Conservation (phyloP, 2,113 vertebrate species). For the Nothoprocta pentlandii region DNA sequence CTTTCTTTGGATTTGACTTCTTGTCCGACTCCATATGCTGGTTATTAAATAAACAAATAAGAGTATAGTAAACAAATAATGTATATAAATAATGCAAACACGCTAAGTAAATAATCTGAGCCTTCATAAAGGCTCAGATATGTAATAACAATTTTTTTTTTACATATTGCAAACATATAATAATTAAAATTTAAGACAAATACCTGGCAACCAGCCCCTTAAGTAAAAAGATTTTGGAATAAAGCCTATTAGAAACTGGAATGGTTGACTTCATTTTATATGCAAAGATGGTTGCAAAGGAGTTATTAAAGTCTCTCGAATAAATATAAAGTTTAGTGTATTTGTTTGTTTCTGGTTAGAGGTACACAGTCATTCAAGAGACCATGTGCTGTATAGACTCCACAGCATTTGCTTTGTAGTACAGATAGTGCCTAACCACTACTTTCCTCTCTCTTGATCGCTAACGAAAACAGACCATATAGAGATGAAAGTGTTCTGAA, state of each 20-base stretch:
- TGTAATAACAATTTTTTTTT: neutral
- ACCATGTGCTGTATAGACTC: slow-evolving; percentile 63
- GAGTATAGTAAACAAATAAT: slow-evolving; percentile 29
- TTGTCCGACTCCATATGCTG: slow-evolving; percentile 42
- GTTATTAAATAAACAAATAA: slow-evolving; percentile 50
- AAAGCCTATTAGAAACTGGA: neutral
- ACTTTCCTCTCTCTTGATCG: slow-evolving; percentile 74
- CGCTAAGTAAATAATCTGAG: slow-evolving; percentile 3
- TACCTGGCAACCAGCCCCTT: neutral
- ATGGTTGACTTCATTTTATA: slow-evolving; percentile 36
- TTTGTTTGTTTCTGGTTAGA: slow-evolving; percentile 70
- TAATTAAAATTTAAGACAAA: neutral
- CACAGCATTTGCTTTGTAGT: slow-evolving; percentile 58
- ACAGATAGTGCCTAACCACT: slow-evolving; percentile 71
- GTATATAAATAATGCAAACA: slow-evolving; percentile 38
- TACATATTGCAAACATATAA: slow-evolving; percentile 4
- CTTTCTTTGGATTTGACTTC: slow-evolving; percentile 23
- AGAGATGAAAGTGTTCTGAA: slow-evolving; percentile 77
- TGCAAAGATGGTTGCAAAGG: slow-evolving; percentile 55
- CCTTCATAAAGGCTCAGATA: neutral
- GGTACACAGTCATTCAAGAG: slow-evolving; percentile 54
- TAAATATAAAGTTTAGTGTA: slow-evolving; percentile 47
- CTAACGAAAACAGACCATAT: slow-evolving; percentile 67
- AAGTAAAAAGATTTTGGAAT: neutral
- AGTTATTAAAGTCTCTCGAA: slow-evolving; percentile 47